Percentiles rank a stretch among this genome's conserved stretches.
phyloP scores from a whole-genome alignment of 2,113 vertebrate species.

The Aegypius monachus region DNA sequence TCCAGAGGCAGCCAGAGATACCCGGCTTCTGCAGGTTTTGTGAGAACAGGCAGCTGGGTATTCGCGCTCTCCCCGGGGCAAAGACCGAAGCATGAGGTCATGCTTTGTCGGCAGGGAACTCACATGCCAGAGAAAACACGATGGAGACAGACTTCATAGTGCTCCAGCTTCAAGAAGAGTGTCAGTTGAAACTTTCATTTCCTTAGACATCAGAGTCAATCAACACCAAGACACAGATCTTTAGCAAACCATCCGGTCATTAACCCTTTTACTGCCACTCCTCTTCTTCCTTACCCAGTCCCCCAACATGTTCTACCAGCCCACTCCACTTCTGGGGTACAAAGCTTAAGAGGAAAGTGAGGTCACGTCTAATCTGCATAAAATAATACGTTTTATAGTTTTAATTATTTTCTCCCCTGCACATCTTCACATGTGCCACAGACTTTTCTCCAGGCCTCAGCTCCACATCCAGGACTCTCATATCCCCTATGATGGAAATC shows the following conservation, averaged over 20 bases:
- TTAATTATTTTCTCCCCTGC: neutral
- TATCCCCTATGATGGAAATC: neutral
- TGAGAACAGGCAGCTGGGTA: neutral
- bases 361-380: neutral
- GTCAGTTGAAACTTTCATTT: neutral
- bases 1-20: neutral
- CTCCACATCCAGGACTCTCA: neutral
- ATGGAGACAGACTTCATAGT: neutral
- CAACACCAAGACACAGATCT: neutral
- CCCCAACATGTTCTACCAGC: neutral
- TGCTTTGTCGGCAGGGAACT: neutral
- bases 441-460: neutral
- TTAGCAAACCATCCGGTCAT: neutral
- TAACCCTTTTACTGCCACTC: neutral
- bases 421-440: neutral
- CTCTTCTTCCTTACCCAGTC: neutral
- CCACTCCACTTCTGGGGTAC: neutral
- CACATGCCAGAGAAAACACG: neutral
- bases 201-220: neutral
- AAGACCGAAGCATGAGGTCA: neutral
- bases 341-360: neutral
- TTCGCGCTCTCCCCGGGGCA: rapidly evolving
- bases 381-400: neutral
- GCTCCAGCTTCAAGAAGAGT: neutral
- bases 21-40: neutral